Conservation (phyloP, 1,140 invertebrate species). For the Luehdorfia chinensis region DNA sequence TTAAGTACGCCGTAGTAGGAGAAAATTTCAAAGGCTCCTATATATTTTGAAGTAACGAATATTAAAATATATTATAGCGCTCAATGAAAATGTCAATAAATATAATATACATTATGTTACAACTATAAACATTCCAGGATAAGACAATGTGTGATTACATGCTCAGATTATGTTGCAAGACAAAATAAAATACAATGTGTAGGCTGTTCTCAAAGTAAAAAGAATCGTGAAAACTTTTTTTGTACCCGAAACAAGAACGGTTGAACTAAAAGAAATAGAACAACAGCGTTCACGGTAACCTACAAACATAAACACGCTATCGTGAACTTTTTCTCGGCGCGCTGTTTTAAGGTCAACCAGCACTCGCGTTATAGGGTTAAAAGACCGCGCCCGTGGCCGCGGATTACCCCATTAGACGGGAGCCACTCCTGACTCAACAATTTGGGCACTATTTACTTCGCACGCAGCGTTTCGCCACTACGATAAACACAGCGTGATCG, state of each 20-base stretch:
- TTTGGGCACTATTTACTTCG: constrained; percentile 37
- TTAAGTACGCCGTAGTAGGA: too few species aligned
- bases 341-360: constrained; percentile 63
- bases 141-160: too few species aligned
- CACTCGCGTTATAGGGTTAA: constrained; percentile 55
- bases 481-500: constrained; percentile 54
- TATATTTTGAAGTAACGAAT: too few species aligned
- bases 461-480: constrained; percentile 25
- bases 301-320: constrained; percentile 24
- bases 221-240: too few species aligned
- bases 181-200: too few species aligned
- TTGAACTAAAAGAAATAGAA: constrained; percentile 26
- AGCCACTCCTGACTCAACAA: constrained; percentile 39
- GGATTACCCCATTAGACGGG: constrained; percentile 48
- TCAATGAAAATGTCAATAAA: too few species aligned
- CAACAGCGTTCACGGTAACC: constrained; percentile 7
- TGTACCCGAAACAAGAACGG: too few species aligned
- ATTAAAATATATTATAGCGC: too few species aligned
- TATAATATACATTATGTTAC: too few species aligned
- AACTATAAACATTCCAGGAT: too few species aligned
- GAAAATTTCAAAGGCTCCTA: too few species aligned
- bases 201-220: constrained; percentile 60
- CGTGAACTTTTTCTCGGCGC: constrained; percentile 27
- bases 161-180: too few species aligned
- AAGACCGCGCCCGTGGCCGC: constrained; percentile 57